Conservation (phyloP, 2,797 vertebrate genomes). For the Pachyuromys duprasi region DNA sequence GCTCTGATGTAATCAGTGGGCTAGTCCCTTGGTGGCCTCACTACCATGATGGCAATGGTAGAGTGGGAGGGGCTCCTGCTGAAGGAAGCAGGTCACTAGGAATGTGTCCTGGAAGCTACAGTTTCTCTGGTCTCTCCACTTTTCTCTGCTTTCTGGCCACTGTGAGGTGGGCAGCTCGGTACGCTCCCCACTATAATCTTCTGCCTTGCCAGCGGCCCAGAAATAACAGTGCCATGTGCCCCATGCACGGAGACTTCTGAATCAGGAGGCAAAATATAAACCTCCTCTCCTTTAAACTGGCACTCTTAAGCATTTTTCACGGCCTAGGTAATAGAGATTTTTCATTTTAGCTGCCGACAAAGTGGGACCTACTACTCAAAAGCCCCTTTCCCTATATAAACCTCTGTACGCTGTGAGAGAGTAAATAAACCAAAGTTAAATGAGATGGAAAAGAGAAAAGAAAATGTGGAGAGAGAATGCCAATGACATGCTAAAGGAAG, state of each 20-base stretch:
- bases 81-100: neutral
- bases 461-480: neutral
- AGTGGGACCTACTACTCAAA: neutral
- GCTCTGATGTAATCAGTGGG: neutral
- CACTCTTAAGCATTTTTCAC: neutral
- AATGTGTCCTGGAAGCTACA: neutral
- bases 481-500: neutral
- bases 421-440: neutral
- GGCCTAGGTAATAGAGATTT: fast-evolving
- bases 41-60: no score
- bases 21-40: no score
- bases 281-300: no score
- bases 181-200: neutral
- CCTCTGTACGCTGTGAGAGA: no score
- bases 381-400: neutral
- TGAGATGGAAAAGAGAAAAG: neutral
- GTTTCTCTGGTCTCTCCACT: no score
- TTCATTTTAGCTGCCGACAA: neutral
- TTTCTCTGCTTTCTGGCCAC: neutral
- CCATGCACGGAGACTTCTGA: neutral
- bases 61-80: neutral
- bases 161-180: neutral
- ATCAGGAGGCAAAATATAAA: neutral
- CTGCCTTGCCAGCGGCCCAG: neutral
- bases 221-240: neutral